Base-by-base conservation (phyloP, 2,113 vertebrate genomes). In the Ammospiza caudacuta region DNA sequence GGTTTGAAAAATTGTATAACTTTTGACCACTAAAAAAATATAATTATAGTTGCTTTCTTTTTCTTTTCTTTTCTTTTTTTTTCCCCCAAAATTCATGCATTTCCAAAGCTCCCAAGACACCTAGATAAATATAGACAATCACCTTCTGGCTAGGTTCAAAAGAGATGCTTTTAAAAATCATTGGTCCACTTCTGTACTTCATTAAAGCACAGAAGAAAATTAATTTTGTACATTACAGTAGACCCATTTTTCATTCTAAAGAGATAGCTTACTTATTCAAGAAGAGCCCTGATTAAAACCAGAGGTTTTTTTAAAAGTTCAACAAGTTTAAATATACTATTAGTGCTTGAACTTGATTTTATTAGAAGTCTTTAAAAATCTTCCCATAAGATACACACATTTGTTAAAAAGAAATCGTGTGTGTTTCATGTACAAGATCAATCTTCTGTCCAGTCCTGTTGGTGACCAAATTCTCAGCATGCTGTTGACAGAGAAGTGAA, bases 321-420 rank as follows among this genome's bases (percentile, higher is more conserved):
- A 89, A 23, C 75, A 84, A 78, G 85, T 93, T 96, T 97, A 95
- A 96, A 97, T 75, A 91, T 81, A 94, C 87, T 94, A 82, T 95
- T 84, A 68, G 62, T 87, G 69, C 73, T 93, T 97, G 92, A 94
- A 85, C 46, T 94, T 78, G 25, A 89, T 94, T 96, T 86, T 96
- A 97, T 95, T 94, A 89, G 87, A 96, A 96, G 85, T 62, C 87
- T 92, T 59, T 59, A 79, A 95, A 95, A 85, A 81, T 87, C 47
- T 92, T 92, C 66, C 75, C 28, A 1, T 37, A 78, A 79, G 49
- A 72, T 69, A 75, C 20, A 61, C 7, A 3, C 35, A 72, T n/a
- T 91, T 86, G 27, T 85, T 86, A 63, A 87, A 76, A 96, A 83
- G 46, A 35, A 77, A 84, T 91, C 94, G 28, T 12, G n/a, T 39